Base-by-base conservation (phyloP, 2,113 vertebrate species). In the Siniperca knerii region DNA sequence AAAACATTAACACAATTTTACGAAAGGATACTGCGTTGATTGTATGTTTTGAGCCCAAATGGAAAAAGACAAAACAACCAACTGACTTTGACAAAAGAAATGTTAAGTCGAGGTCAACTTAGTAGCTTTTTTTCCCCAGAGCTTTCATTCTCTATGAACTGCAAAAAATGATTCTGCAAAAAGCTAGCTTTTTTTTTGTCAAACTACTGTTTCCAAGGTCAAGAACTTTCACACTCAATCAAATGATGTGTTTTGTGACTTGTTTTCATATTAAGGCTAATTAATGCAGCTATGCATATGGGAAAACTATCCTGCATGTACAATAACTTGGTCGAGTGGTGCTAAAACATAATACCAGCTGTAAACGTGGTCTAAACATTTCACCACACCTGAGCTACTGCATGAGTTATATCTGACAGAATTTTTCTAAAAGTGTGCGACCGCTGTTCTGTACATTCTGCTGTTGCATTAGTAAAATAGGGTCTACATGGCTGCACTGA, bases 321-420 rank as follows among this genome's bases (percentile, higher is more conserved):
- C 6, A 62, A 18, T 46, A 54, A 72, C 57, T 55, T 73, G 33
- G 58, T 65, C 25, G 37, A 64, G 57, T 70, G 50, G 60, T 20
- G 75, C 37, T 82, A 11, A 37, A 76, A 70, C 42, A 29, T 37
- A 50, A 65, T 15, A 44, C 50, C 21, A 54, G 50, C 57, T 77
- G 76, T 87, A 69, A 75, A 82, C 57, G 1, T 70, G 61, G 40
- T 69, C 48, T 11, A 60, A 82, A 54, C 48, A 13, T 64, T 87
- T 55, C 55, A 75, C 40, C 52, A 81, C 73, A 86, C 84, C 74
- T 75, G 84, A 85, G 82, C 86, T 83, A 76, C 60, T 77, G 54
- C 74, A 46, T 54, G 42, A 64, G 35, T 72, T 74, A 48, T 46
- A 62, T 50, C 29, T 29, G 6, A 18, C 42, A 20, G 46, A 6